Percentiles rank a stretch among this genome's conserved stretches.
Evolutionary conservation across 2,113 vertebrate species (phyloP).

Genomic region (cat (Felis catus)): F.catus_Fca126_mat1.0 CM031412.1:56456001-56456500

Average conservation of each 20-base stretch:
- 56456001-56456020: not conserved
- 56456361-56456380: not conserved
- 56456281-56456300: not conserved
- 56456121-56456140: not conserved
- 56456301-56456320: not conserved
- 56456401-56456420: not conserved
- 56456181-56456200: not conserved
- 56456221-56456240: not conserved
- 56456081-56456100: not conserved
- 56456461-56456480: not conserved
- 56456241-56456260: not conserved
- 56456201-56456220: not conserved
- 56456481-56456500: not conserved
- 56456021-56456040: not conserved
- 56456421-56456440: not conserved
- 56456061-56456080: not conserved
- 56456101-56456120: not conserved
- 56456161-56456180: not conserved
- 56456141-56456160: not conserved
- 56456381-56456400: not conserved
- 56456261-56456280: not conserved
- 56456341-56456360: not conserved
- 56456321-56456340: not conserved
- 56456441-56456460: not conserved
- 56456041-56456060: not conserved